Conservation (phyloP, 2,888 invertebrate genomes). For the Gryllus longicercus region DNA sequence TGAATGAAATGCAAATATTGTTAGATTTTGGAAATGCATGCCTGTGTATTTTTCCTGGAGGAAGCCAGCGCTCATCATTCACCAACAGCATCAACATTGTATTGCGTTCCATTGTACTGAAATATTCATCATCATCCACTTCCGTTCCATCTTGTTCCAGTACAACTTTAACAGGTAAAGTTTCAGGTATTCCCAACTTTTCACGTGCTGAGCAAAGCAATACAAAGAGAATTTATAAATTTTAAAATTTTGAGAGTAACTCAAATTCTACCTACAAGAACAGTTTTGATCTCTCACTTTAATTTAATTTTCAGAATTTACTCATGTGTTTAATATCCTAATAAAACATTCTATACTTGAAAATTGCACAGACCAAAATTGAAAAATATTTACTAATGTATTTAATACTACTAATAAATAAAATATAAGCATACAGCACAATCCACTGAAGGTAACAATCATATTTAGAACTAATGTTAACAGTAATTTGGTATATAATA, state of each 20-base stretch:
- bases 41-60: constrained; percentile 44
- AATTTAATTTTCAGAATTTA: not conserved
- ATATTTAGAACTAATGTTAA: too few species aligned
- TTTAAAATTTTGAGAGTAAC: not conserved
- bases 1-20: too few species aligned
- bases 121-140: constrained; percentile 93
- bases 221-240: not conserved
- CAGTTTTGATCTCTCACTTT: too few species aligned
- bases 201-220: constrained; percentile 56
- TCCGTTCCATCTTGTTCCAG: constrained; percentile 91
- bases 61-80: constrained; percentile 71
- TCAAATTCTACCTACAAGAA: not conserved
- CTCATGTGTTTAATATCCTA: not conserved
- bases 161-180: constrained; percentile 69
- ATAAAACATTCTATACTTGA: not conserved
- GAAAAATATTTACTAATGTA: too few species aligned
- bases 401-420: too few species aligned
- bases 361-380: too few species aligned
- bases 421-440: too few species aligned
- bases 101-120: constrained; percentile 83
- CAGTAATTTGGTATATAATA: too few species aligned
- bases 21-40: constrained; percentile 34
- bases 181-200: constrained; percentile 64
- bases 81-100: constrained; percentile 79
- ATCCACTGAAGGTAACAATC: too few species aligned